A percentile compares a stretch with the other conserved stretches of the same genome.
phyloP scores from a whole-genome alignment of 2,797 vertebrate species.

The Babyrousa celebensis region DNA sequence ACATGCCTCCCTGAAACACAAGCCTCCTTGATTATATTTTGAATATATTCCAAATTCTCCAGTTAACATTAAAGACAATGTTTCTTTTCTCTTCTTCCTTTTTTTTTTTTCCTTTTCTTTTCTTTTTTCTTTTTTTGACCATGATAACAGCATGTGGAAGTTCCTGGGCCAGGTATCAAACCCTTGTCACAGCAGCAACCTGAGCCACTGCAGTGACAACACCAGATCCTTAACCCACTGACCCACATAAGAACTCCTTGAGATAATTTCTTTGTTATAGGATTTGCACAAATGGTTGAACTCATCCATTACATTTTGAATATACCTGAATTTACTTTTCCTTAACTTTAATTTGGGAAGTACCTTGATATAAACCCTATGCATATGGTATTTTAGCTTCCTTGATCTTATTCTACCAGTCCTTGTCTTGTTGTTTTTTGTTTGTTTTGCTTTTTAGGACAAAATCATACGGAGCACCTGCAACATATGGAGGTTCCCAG shows the following conservation, averaged over 20 bases:
- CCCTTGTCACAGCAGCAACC: no score
- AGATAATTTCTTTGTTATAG: background rate
- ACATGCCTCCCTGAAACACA: background rate
- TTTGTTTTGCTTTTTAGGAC: no score
- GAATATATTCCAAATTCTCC: constrained; percentile 27
- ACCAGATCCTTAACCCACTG: no score
- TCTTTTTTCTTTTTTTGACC: no score
- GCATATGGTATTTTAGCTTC: background rate
- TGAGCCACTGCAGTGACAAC: no score
- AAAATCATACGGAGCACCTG: no score
- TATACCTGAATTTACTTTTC: constrained; percentile 47
- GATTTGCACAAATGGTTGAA: constrained; percentile 3
- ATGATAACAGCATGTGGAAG: no score
- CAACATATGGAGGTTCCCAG: no score
- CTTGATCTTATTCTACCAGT: background rate
- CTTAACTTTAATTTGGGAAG: constrained; percentile 18
- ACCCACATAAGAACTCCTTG: no score
- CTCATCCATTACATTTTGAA: background rate
- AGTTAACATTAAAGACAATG: background rate
- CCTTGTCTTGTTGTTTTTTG: background rate
- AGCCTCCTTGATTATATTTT: background rate
- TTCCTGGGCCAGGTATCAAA: no score
- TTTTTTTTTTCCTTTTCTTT: no score
- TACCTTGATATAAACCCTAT: background rate
- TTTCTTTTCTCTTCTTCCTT: no score